Base-by-base conservation (phyloP, 2,113 vertebrate species). In the Cygnus buccinator region DNA sequence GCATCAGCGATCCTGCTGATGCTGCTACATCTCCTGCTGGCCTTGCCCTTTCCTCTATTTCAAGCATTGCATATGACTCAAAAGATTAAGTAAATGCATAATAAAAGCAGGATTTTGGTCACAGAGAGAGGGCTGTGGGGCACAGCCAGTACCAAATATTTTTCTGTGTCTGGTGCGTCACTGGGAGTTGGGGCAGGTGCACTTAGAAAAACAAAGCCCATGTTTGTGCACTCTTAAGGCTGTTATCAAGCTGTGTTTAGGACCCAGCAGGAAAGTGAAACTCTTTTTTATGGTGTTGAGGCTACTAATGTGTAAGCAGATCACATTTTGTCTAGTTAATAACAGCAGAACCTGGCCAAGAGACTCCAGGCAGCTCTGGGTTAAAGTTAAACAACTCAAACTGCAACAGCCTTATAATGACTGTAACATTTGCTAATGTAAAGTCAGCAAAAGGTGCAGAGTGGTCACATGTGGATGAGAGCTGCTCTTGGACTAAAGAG, bases 261-360 rank as follows among this genome's bases (percentile, higher is more conserved):
- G 71, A 70, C 44, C 29, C 90, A 86, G 85, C 82, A 95, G 95
- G 95, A 95, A 97, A 95, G 59, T 93, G 95, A 95, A 96, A 94
- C 75, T 93, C 35, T 21, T 94, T 94, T 91, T 78, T 54, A 43
- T 85, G 54, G 29, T 61, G 33, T 29, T 55, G 58, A 93, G 58
- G 39, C 22, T 43, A 57, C 33, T 11, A 15, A 58, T 41, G 62
- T 79, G 48, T 48, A 59, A 87, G 66, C 37, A 88, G 91, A 88
- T 65, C 54, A 73, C 20, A 20, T 25, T 66, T 89, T 72, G 26
- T 39, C 66, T 90, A 43, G 20, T 68, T 73, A 68, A 68, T 79
- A 91, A 61, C 55, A 81, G 26, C 87, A 84, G 61, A 91, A 57
- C 41, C 83, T 31, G 48, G 22, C 61, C 80, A 87, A 25, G 59